Percentiles rank a stretch among this genome's conserved stretches.
Evolutionary conservation across 2,888 invertebrate species (phyloP).

Genomic region (Agrotis clavis): DNA sequence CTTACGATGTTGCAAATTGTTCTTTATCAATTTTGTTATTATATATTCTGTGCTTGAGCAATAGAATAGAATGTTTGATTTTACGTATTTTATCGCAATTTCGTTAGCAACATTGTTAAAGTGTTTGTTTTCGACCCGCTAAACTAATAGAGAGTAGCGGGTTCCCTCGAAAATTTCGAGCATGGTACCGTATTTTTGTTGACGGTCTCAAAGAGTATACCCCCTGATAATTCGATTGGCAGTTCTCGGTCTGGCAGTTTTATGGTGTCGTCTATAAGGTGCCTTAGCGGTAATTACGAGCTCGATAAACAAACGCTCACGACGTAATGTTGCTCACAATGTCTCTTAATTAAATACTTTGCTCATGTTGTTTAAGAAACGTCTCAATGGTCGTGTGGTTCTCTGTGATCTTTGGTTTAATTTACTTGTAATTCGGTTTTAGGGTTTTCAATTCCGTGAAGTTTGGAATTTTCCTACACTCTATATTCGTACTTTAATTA

Average conservation of each 20-base stretch:
- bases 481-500: not conserved
- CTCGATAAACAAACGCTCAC: constrained; percentile 61
- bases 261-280: constrained; percentile 68
- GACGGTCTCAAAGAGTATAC: too few relatives aligned
- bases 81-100: too few relatives aligned
- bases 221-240: constrained; percentile 66
- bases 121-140: too few relatives aligned
- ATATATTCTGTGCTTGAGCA: too few relatives aligned
- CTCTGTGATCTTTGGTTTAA: constrained; percentile 14
- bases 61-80: too few relatives aligned
- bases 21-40: too few relatives aligned
- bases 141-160: too few relatives aligned
- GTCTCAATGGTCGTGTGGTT: constrained; percentile 8
- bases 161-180: too few relatives aligned
- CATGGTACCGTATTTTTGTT: too few relatives aligned
- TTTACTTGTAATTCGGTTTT: constrained; percentile 7
- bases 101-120: too few relatives aligned
- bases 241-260: constrained; percentile 68
- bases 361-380: constrained; percentile 26
- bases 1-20: too few relatives aligned
- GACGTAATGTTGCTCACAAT: constrained; percentile 43
- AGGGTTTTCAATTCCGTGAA: not conserved
- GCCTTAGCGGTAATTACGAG: constrained; percentile 71
- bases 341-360: constrained; percentile 54
- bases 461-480: not conserved